phyloP scores from a whole-genome alignment of 2,113 vertebrate genomes.

The Lycocorax pyrrhopterus region DNA sequence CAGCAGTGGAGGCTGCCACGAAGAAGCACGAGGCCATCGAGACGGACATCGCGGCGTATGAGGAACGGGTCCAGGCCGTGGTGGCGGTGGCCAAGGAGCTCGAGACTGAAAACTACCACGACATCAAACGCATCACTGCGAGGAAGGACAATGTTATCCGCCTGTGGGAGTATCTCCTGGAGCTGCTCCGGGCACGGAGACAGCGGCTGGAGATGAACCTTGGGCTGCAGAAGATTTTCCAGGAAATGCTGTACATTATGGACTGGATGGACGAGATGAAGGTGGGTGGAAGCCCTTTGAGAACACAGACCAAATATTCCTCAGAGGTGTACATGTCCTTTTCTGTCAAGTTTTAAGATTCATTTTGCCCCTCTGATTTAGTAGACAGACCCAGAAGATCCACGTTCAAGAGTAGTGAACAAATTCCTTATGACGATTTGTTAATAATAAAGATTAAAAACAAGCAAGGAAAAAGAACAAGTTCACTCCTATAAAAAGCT shows the following conservation, averaged over 20 bases:
- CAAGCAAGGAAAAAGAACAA: not conserved
- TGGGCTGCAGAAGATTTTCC: constrained; percentile 93
- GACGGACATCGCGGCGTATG: constrained; percentile 92
- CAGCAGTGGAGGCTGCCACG: constrained; percentile 93
- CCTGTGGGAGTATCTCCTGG: constrained; percentile 94
- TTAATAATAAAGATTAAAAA: not conserved
- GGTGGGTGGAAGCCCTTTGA: constrained; percentile 62
- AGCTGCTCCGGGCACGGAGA: constrained; percentile 87
- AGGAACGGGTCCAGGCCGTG: constrained; percentile 93
- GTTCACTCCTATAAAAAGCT: not conserved
- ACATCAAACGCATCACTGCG: constrained; percentile 89
- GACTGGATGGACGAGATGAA: constrained; percentile 99
- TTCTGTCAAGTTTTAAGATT: not conserved
- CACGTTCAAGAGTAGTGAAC: not conserved
- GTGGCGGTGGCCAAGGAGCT: constrained; percentile 88
- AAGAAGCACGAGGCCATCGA: constrained; percentile 97
- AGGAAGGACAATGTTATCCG: constrained; percentile 93
- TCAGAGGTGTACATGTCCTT: not conserved
- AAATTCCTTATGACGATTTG: not conserved
- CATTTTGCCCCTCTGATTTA: not conserved
- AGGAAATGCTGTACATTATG: constrained; percentile 98
- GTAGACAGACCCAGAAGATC: not conserved
- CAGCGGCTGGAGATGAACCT: constrained; percentile 93
- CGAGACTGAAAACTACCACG: constrained; percentile 89
- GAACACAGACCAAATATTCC: not conserved